A percentile compares a stretch with the other conserved stretches of the same genome.
Conservation (phyloP, 2,888 invertebrate genomes). For the Perizoma flavofasciatum region DNA sequence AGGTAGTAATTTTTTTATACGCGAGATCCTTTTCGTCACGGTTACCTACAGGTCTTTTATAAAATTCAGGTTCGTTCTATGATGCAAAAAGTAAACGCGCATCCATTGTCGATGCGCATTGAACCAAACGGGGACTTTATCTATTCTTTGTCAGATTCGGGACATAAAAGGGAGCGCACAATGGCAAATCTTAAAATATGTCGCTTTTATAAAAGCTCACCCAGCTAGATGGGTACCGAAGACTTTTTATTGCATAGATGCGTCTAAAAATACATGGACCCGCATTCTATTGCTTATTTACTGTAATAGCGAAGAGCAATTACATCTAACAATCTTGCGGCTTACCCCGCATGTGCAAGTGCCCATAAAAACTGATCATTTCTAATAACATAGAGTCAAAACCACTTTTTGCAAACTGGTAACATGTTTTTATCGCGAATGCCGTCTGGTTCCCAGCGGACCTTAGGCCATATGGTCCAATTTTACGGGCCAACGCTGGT, state of each 20-base stretch:
- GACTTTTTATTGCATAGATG: conserved; percentile 54
- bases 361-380: conserved; percentile 71
- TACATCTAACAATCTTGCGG: conserved; percentile 78
- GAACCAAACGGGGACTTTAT: conserved; percentile 75
- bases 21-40: conserved; percentile 66
- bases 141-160: conserved; percentile 73
- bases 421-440: conserved; percentile 44
- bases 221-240: conserved; percentile 42
- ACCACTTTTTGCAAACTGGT: conserved; percentile 45
- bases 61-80: conserved; percentile 68
- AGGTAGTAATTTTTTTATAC: conserved; percentile 38
- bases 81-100: conserved; percentile 77
- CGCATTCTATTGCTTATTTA: conserved; percentile 69
- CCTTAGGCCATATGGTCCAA: conserved; percentile 64
- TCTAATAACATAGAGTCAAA: conserved; percentile 66
- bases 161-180: conserved; percentile 73
- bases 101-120: conserved; percentile 73
- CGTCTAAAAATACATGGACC: conserved; percentile 59
- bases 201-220: conserved; percentile 57
- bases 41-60: conserved; percentile 76
- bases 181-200: conserved; percentile 72
- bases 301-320: conserved; percentile 67
- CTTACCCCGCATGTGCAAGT: conserved; percentile 73
- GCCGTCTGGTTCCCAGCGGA: conserved; percentile 62
- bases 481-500: conserved; percentile 55